Evolutionary conservation across 2,797 vertebrate genomes (phyloP).

Genomic region (Fistularia commersonii): DNA sequence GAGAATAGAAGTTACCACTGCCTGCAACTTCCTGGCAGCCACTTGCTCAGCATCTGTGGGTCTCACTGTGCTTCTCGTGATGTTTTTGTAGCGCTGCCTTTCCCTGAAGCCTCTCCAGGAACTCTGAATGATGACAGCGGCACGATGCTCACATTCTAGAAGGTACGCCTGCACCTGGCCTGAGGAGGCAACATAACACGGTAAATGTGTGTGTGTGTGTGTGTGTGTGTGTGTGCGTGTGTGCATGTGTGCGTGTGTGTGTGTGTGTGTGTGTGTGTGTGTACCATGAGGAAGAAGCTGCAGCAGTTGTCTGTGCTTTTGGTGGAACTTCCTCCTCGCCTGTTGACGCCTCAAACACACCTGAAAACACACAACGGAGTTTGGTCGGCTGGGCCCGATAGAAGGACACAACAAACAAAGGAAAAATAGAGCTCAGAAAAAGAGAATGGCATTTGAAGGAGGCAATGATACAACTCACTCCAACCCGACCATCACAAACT

Average conservation of each 20-base stretch:
- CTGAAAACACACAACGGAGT: conserved; percentile 40
- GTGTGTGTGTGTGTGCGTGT: conserved; percentile 3
- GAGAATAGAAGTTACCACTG: conserved; percentile 65
- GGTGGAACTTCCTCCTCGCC: conserved; percentile 84
- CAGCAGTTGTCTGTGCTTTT: conserved; percentile 82
- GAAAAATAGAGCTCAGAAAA: neutral
- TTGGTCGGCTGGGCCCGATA: neutral
- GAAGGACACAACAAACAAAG: too few species aligned
- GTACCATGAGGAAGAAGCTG: conserved; percentile 86
- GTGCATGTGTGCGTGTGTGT: neutral
- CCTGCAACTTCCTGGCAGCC: conserved; percentile 68
- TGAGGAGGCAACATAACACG: conserved; percentile 33
- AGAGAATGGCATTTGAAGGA: neutral
- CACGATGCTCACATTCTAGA: conserved; percentile 78
- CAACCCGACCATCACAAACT: neutral
- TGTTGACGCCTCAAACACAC: conserved; percentile 82
- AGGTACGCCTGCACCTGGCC: conserved; percentile 84
- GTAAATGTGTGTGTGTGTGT: conserved; percentile 2
- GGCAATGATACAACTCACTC: too few species aligned
- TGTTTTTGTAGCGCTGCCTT: conserved; percentile 74
- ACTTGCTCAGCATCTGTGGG: conserved; percentile 53
- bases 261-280: neutral
- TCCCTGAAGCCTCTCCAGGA: conserved; percentile 84
- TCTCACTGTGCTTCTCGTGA: conserved; percentile 49
- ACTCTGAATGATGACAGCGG: conserved; percentile 88